Evolutionary conservation across 2,113 vertebrate species (phyloP).

Genomic region (Siphamia tubifer): DNA sequence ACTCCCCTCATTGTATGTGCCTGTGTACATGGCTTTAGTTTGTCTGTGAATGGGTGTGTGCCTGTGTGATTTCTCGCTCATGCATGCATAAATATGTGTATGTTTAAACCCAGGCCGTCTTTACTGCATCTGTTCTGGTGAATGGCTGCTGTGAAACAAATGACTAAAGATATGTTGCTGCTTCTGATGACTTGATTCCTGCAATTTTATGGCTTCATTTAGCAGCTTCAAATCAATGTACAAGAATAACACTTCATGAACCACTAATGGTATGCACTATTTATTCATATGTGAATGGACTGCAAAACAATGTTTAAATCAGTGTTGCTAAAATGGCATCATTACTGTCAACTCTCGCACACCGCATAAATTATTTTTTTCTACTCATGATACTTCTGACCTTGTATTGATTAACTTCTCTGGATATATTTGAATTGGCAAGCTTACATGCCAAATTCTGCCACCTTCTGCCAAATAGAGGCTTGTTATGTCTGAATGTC

Average conservation of each 20-base stretch:
- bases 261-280: not conserved
- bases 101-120: constrained; percentile 31
- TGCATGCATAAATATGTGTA: constrained; percentile 47
- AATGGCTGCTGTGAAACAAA: constrained; percentile 25
- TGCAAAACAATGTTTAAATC: constrained; percentile 1
- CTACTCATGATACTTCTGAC: not conserved
- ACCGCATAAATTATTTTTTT: not conserved
- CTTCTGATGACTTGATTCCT: too few relatives aligned
- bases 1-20: constrained; percentile 3
- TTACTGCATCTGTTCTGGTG: constrained; percentile 29
- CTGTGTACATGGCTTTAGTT: not conserved
- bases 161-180: constrained; percentile 10
- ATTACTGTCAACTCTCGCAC: not conserved
- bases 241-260: constrained; percentile 10
- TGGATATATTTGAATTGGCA: constrained; percentile 42
- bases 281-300: not conserved
- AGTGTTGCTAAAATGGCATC: not conserved
- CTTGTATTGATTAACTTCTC: constrained; percentile 5
- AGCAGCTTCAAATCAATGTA: constrained; percentile 3
- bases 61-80: constrained; percentile 33
- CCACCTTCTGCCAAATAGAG: constrained; percentile 25
- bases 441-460: constrained; percentile 18
- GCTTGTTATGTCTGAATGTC: constrained; percentile 42
- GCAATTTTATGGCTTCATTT: constrained; percentile 28
- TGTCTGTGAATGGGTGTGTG: constrained; percentile 48